A percentile compares a stretch with the other conserved stretches of the same genome.
phyloP scores from a whole-genome alignment of 2,888 invertebrate genomes.

The Phyllotreta cruciferae region DNA sequence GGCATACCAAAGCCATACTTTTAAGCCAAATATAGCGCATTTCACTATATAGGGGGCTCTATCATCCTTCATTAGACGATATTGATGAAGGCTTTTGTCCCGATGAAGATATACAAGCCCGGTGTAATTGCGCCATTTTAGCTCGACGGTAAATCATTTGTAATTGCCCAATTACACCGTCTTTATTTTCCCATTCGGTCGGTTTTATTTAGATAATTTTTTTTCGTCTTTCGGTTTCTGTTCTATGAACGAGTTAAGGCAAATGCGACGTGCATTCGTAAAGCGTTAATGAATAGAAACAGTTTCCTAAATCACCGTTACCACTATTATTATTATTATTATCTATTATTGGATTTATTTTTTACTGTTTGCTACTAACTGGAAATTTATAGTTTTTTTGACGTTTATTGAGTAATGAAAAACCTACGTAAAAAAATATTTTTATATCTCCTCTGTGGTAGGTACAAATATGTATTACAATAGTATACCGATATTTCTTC shows the following conservation, averaged over 20 bases:
- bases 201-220: slow-evolving; percentile 22
- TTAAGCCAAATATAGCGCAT: slow-evolving; percentile 39
- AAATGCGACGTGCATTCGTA: slow-evolving; percentile 9
- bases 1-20: slow-evolving; percentile 34
- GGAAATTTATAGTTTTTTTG: no score
- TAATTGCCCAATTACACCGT: slow-evolving; percentile 31
- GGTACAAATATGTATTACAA: no score
- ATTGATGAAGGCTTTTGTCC: slow-evolving; percentile 33
- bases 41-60: slow-evolving; percentile 36
- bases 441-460: no score
- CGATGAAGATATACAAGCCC: slow-evolving; percentile 31
- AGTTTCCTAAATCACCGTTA: no score
- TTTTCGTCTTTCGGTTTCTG: slow-evolving; percentile 8
- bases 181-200: slow-evolving; percentile 26
- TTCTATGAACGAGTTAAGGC: slow-evolving; percentile 20
- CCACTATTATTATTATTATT: no score
- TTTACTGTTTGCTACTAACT: no score
- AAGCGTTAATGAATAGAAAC: slow-evolving; percentile 4
- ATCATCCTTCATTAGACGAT: slow-evolving; percentile 40
- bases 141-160: slow-evolving; percentile 28
- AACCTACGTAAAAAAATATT: no score
- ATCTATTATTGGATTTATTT: no score
- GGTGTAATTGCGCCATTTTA: slow-evolving; percentile 27
- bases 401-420: no score
- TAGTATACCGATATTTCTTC: no score